Evolutionary conservation across 2,888 invertebrate genomes (phyloP).

Genomic region (Drosophila seclusa): DNA sequence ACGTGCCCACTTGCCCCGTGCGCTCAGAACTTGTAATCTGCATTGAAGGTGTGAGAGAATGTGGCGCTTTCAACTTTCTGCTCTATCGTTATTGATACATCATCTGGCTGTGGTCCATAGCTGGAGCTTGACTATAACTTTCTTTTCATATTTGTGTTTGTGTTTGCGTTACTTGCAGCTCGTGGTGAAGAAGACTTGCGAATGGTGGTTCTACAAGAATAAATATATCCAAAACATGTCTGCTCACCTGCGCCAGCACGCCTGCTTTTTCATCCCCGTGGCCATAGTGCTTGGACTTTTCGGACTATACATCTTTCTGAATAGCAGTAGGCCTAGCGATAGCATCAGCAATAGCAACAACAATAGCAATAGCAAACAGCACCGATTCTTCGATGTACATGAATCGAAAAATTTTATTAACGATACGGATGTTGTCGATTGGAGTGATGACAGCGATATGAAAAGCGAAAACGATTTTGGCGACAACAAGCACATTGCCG

Average conservation of each 20-base stretch:
- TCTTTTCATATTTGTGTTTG: slow-evolving; percentile 26
- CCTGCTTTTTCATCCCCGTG: slow-evolving; percentile 56
- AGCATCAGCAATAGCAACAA: slow-evolving; percentile 6
- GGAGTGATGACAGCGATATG: slow-evolving; percentile 64
- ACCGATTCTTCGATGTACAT: slow-evolving; percentile 24
- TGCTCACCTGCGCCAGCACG: slow-evolving; percentile 76
- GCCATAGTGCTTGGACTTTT: slow-evolving; percentile 43
- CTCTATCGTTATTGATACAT: slow-evolving; percentile 26
- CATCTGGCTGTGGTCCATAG: neutral
- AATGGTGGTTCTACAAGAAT: slow-evolving; percentile 79
- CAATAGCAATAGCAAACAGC: slow-evolving; percentile 5
- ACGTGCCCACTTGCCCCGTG: slow-evolving; percentile 56
- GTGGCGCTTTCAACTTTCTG: slow-evolving; percentile 33
- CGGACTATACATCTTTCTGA: slow-evolving; percentile 34
- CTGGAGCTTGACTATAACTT: slow-evolving; percentile 34
- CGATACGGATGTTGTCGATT: slow-evolving; percentile 63
- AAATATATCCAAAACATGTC: slow-evolving; percentile 81
- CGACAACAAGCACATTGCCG: slow-evolving; percentile 66
- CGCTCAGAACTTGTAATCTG: slow-evolving; percentile 35
- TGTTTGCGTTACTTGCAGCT: slow-evolving; percentile 63
- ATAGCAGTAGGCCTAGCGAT: slow-evolving; percentile 29
- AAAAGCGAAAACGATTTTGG: slow-evolving; percentile 55
- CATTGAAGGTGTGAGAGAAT: slow-evolving; percentile 69
- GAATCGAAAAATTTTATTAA: slow-evolving; percentile 60
- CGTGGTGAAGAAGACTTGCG: slow-evolving; percentile 79